Base-by-base conservation (phyloP, 2,797 vertebrate genomes). In the Luscinia megarhynchos region DNA sequence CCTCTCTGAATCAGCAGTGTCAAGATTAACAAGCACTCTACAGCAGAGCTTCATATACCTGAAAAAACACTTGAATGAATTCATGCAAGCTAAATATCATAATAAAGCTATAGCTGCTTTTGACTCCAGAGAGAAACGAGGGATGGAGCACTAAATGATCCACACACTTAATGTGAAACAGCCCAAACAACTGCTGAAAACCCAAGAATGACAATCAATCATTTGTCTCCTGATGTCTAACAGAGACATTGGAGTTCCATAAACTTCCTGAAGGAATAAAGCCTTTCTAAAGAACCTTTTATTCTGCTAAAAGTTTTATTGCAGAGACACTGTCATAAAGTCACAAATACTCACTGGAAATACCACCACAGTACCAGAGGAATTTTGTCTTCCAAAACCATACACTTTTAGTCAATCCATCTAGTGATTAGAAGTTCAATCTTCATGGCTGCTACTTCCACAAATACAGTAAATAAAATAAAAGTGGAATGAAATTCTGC, bases 141-240 rank as follows among this genome's bases (percentile, higher is more conserved):
- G 26, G 36, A 48, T 63, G 12, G 26, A 11, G 10, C 40, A 43
- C 23, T 57, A 64, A 87, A 81, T 8, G 12, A 66, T 41, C 15
- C 0, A 2, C 10, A 18, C 10, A 13, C 8, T 64, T 3, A 1
- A 32, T 16, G 27, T 17, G 34, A 48, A 79, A 61, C 38, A 16
- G 14, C 21, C 51, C 46, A 64, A 57, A 3, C 55, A 79, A 12
- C 22, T 70, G 41, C 15, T 10, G 3, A 68, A 85, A 76, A 23
- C 36, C 36, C 10, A 57, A 61, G 18, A 81, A 57, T 13, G 5
- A 3, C 21, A 41, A 18, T 29, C 50, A 73, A 26, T 32, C 26
- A n/a, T 88, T 86, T 10, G 1, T 51, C 11, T 67, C 36, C 36
- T 57, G 20, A 32, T 32, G 15, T 3, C 3, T 53, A 67, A 27